Conservation (phyloP, 2,888 invertebrate species). For the Helleia helle region DNA sequence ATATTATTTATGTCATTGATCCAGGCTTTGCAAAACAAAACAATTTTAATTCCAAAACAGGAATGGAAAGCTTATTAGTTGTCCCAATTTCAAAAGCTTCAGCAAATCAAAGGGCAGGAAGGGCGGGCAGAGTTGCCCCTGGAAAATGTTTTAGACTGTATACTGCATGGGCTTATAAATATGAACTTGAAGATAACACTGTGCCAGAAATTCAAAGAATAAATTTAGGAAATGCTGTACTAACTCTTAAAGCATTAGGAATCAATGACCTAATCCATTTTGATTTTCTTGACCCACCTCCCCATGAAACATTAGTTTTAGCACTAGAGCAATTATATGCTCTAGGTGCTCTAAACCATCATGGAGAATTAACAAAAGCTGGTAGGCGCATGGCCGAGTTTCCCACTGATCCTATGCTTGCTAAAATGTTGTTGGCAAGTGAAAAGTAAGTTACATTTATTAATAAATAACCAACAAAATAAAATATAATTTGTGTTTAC, state of each 20-base stretch:
- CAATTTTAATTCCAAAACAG: conserved; percentile 97
- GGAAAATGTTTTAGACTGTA: conserved; percentile 99
- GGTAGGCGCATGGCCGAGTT: conserved; percentile 99
- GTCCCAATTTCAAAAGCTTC: conserved; percentile 99
- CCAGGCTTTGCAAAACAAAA: conserved; percentile 99
- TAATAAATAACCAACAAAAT: no score
- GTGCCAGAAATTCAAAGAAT: conserved; percentile 99
- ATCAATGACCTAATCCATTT: conserved; percentile 98
- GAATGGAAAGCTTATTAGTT: conserved; percentile 98
- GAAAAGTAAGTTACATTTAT: conserved; percentile 81
- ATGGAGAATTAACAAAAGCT: conserved; percentile 96
- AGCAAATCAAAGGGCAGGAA: conserved; percentile 96
- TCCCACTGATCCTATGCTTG: conserved; percentile 99
- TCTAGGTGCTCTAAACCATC: conserved; percentile 96
- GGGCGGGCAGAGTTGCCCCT: conserved; percentile 96
- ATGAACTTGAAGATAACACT: conserved; percentile 98
- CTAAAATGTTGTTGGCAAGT: conserved; percentile 97
- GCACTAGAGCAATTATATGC: conserved; percentile 98
- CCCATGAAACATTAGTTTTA: conserved; percentile 91
- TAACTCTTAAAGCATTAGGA: conserved; percentile 96
- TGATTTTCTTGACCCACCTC: conserved; percentile 98
- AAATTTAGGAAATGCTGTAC: conserved; percentile 97
- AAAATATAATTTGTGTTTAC: no score
- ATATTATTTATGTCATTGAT: conserved; percentile 98
- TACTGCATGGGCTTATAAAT: conserved; percentile 98